Base-by-base conservation (phyloP, 2,888 invertebrate species). In the Tholera decimalis region DNA sequence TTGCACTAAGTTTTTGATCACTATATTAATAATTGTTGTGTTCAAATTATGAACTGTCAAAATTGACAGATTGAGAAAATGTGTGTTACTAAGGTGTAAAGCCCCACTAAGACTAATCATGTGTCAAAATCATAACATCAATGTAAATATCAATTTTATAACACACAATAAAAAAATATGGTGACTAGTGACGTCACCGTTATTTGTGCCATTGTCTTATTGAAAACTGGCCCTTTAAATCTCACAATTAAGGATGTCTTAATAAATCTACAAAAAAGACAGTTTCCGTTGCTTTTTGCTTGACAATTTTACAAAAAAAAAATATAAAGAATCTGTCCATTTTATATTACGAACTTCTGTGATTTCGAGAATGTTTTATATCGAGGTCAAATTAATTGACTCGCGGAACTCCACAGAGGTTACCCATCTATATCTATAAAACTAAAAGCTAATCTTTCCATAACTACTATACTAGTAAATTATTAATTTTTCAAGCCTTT, bases 181-280 rank as follows among this genome's bases (percentile, higher is more conserved):
- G 44, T 58, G n/a, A 44, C 39, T n/a, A 11, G 20, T 44, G 30
- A 39, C 8, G 46, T 46, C 60, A 47, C 46, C 1, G 41, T 43
- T 28, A n/a, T n/a, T 37, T 60, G 73, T 73, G 73, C 73, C 73
- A 73, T 73, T 69, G 39, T 53, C 22, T 2, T 7, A 15, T 33
- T n/a, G 24, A 15, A 13, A 35, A 7, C 3, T 26, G 71, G 63
- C 66, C 50, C 43, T 30, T n/a, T 35, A 39, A 33, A 58, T 51
- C 18, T 66, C 7, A 20, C 28, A 43, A 28, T 2, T 20, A 35
- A 49, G 18, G 35, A 55, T 9, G 20, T 35, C 24, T 13, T 9
- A 59, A 35, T 33, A 53, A 55, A 4, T 7, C 18, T 4, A 3
- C 3, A 35, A 28, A 28, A 54, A 43, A 53, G 8, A 50, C 54